These are phyloP conservation scores for Esox niger DNA, from an alignment of 2,113 vertebrate species.

Conservation along the genomic window DNA sequence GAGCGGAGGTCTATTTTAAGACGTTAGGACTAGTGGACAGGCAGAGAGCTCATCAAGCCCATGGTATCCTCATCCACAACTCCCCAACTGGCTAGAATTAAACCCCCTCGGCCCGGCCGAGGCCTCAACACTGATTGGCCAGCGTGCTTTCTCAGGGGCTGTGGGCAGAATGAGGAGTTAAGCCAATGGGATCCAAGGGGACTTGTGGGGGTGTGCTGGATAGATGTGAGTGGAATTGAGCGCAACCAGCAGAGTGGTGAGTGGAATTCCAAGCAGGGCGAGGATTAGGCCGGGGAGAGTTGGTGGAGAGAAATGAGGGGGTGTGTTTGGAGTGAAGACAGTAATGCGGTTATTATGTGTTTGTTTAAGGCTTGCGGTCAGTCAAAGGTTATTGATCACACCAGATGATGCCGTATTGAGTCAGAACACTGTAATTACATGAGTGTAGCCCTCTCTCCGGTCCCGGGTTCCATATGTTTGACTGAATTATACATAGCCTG, in stretches of 20 bases:
- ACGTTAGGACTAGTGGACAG: not conserved
- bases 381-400: too few species aligned
- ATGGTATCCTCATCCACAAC: not conserved
- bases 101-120: not conserved
- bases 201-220: slow-evolving; percentile 33
- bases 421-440: not conserved
- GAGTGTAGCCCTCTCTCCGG: too few species aligned
- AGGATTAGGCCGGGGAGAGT: not conserved
- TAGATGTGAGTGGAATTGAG: slow-evolving; percentile 30
- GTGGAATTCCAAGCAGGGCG: slow-evolving; percentile 33
- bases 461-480: too few species aligned
- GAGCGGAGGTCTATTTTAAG: not conserved
- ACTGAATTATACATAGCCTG: too few species aligned
- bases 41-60: not conserved
- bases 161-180: slow-evolving; percentile 30
- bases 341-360: slow-evolving; percentile 12
- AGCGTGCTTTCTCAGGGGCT: slow-evolving; percentile 10
- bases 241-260: slow-evolving; percentile 10
- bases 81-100: not conserved
- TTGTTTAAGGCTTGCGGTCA: too few species aligned
- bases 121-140: slow-evolving; percentile 5
- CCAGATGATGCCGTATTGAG: slow-evolving; percentile 7
- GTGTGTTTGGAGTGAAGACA: slow-evolving; percentile 3
- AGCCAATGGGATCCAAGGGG: slow-evolving; percentile 30
- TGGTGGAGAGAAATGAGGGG: slow-evolving; percentile 4